These are phyloP conservation scores for Nomada hirtipes DNA, from an alignment of 2,888 invertebrate species.

Conservation along the genomic window DNA sequence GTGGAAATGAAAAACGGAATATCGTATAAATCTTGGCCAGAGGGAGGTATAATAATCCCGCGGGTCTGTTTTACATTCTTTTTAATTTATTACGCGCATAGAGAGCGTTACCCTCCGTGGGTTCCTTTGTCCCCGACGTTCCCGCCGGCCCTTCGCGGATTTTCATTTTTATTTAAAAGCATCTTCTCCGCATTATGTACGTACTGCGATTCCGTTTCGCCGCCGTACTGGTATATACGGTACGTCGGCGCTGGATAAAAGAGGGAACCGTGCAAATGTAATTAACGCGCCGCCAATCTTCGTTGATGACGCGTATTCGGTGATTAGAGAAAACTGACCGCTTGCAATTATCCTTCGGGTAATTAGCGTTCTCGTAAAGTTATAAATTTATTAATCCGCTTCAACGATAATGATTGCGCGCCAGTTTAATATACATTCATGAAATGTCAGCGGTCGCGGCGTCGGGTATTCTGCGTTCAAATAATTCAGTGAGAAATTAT, in stretches of 20 bases:
- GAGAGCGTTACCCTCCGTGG: conserved; percentile 24
- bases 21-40: conserved; percentile 52
- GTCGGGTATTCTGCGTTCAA: no score
- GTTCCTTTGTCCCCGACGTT: conserved; percentile 45
- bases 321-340: conserved; percentile 20
- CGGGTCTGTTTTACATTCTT: conserved; percentile 51
- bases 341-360: not conserved
- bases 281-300: not conserved
- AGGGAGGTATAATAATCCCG: conserved; percentile 50
- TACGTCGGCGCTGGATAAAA: not conserved
- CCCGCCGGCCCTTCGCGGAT: not conserved
- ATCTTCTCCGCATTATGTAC: conserved; percentile 29
- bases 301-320: conserved; percentile 16
- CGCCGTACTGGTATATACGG: not conserved
- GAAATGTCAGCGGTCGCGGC: not conserved
- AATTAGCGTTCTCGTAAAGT: not conserved
- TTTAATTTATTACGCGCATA: conserved; percentile 56
- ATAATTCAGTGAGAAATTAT: no score
- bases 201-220: conserved; percentile 4
- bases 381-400: not conserved
- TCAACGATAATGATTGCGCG: not conserved
- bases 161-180: conserved; percentile 45
- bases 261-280: not conserved
- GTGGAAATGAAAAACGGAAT: conserved; percentile 48
- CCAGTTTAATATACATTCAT: not conserved